phyloP scores from a whole-genome alignment of 2,797 vertebrate species.

The Anguilla megastoma region DNA sequence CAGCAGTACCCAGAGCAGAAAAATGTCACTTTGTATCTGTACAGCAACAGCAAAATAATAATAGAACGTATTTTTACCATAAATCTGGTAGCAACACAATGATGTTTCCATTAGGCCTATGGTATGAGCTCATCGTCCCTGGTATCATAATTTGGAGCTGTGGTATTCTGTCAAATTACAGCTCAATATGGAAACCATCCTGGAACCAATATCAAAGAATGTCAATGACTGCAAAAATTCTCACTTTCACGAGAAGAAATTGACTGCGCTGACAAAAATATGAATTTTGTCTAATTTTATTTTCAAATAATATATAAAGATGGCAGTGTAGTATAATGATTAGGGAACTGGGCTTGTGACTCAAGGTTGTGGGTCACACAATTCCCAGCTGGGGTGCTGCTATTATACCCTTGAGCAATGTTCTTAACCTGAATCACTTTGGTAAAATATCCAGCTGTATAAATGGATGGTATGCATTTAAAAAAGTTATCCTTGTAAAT shows the following conservation, averaged over 20 bases:
- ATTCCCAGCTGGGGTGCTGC: not conserved
- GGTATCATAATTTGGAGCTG: not conserved
- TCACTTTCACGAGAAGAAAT: not conserved
- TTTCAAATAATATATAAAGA: not conserved
- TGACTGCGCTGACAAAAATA: not conserved
- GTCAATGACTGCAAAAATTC: not conserved
- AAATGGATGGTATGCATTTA: not conserved
- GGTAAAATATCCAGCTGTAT: not conserved
- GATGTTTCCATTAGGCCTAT: slow-evolving; percentile 2
- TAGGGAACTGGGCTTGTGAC: not conserved
- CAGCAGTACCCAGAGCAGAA: not conserved
- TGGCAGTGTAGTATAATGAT: not conserved
- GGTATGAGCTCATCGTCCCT: not conserved
- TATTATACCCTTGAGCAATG: not conserved
- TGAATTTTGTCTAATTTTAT: not conserved
- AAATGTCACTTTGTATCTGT: not conserved
- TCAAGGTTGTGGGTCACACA: slow-evolving; percentile 9
- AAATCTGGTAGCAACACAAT: not conserved
- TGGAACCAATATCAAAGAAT: too few relatives aligned
- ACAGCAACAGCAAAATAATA: not conserved
- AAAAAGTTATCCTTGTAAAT: not conserved
- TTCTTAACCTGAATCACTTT: not conserved
- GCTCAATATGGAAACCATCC: not conserved
- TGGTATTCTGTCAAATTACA: not conserved
- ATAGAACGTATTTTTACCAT: not conserved